phyloP scores from a whole-genome alignment of 2,113 vertebrate genomes.

The Lycaon pictus region DNA sequence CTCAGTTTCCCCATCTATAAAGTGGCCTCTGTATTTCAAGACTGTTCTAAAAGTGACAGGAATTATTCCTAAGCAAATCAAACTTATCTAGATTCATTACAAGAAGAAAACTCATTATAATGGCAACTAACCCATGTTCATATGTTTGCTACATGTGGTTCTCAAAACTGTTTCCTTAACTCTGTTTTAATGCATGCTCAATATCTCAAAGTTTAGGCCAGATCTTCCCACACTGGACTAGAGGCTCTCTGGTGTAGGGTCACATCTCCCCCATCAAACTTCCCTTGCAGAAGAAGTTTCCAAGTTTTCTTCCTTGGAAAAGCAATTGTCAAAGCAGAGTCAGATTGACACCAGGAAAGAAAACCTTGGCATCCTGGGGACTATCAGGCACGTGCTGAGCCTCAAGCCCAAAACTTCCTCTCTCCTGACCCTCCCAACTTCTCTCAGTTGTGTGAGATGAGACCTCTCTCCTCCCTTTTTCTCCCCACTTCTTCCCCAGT shows the following conservation, averaged over 20 bases:
- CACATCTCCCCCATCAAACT: slow-evolving; percentile 28
- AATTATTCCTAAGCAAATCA: slow-evolving; percentile 32
- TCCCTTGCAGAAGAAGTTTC: background rate
- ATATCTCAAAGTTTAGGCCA: slow-evolving; percentile 31
- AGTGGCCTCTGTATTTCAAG: background rate
- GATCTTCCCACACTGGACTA: slow-evolving; percentile 7
- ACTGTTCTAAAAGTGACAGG: slow-evolving; percentile 39
- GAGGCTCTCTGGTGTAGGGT: background rate
- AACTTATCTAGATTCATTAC: background rate
- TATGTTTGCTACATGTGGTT: slow-evolving; percentile 30
- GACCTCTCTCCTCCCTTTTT: background rate
- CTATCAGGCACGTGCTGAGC: slow-evolving; percentile 31
- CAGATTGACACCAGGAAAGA: background rate
- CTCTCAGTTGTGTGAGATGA: background rate
- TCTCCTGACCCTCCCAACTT: slow-evolving; percentile 10
- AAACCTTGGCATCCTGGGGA: background rate
- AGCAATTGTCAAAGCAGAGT: slow-evolving; percentile 10
- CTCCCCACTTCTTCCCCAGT: background rate
- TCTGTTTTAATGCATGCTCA: background rate
- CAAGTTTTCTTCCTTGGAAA: background rate
- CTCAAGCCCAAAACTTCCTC: background rate
- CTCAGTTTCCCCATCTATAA: slow-evolving; percentile 67
- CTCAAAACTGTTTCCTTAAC: slow-evolving; percentile 48
- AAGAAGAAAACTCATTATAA: slow-evolving; percentile 50
- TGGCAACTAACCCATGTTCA: background rate